These are phyloP conservation scores for Aethes cnicana DNA, from an alignment of 2,888 invertebrate species.

Conservation along the genomic window DNA sequence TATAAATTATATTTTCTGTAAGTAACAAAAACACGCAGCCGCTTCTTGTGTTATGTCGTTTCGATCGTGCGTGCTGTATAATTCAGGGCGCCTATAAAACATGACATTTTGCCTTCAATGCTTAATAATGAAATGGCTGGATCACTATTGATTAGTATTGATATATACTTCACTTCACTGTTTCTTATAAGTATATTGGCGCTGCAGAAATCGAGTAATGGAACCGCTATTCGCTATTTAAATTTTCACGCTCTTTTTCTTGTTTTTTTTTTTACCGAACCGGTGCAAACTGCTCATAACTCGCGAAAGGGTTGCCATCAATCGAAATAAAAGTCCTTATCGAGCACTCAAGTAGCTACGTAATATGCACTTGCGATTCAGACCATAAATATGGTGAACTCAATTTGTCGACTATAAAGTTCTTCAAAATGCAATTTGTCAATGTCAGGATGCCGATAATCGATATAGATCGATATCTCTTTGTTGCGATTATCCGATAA, in stretches of 20 bases:
- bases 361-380: too few relatives aligned
- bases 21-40: slow-evolving; percentile 12
- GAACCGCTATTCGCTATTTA: slow-evolving; percentile 19
- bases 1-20: background rate
- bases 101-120: slow-evolving; percentile 22
- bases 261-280: slow-evolving; percentile 19
- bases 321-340: slow-evolving; percentile 40
- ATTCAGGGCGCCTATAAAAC: slow-evolving; percentile 22
- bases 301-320: slow-evolving; percentile 12
- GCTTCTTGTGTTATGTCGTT: slow-evolving; percentile 16
- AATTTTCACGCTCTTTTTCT: slow-evolving; percentile 33
- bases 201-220: slow-evolving; percentile 3
- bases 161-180: slow-evolving; percentile 8
- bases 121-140: slow-evolving; percentile 10
- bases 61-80: slow-evolving; percentile 23
- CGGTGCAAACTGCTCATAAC: slow-evolving; percentile 36
- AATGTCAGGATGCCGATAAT: slow-evolving; percentile 68
- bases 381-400: slow-evolving; percentile 67
- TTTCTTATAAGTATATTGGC: slow-evolving; percentile 15
- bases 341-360: slow-evolving; percentile 48
- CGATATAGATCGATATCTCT: slow-evolving; percentile 72
- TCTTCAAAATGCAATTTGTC: slow-evolving; percentile 70
- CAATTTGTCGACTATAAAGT: slow-evolving; percentile 74
- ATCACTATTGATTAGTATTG: slow-evolving; percentile 25
- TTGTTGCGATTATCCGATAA: slow-evolving; percentile 67